phyloP scores from a whole-genome alignment of 2,113 vertebrate genomes.

The Colossoma macropomum region DNA sequence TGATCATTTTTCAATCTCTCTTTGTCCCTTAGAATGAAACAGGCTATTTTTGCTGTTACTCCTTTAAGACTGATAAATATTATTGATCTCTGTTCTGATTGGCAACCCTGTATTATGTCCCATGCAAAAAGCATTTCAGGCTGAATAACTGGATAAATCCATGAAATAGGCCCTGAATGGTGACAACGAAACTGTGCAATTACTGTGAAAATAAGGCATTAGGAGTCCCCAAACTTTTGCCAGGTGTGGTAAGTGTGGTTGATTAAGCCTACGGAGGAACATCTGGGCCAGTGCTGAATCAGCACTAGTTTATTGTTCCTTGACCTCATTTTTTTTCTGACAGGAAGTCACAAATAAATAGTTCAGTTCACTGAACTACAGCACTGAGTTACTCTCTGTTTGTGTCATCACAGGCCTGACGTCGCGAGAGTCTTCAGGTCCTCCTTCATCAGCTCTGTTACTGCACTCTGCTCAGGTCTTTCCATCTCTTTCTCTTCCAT shows the following conservation, averaged over 20 bases:
- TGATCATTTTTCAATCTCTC: too few species aligned
- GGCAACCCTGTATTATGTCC: too few species aligned
- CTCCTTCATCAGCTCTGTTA: background rate
- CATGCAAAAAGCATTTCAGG: too few species aligned
- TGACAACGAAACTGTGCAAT: too few species aligned
- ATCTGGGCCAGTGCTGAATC: conserved; percentile 9
- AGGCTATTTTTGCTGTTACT: too few species aligned
- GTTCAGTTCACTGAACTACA: conserved; percentile 66
- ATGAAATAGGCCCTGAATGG: too few species aligned
- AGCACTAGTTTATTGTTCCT: conserved; percentile 52
- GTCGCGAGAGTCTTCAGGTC: background rate
- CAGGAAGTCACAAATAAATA: conserved; percentile 68
- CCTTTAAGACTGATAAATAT: too few species aligned
- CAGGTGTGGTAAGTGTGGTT: background rate
- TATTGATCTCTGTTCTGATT: too few species aligned
- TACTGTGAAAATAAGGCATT: too few species aligned
- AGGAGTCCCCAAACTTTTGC: too few species aligned
- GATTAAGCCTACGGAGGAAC: conserved; percentile 13
- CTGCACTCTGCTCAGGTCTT: background rate
- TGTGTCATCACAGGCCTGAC: conserved; percentile 56
- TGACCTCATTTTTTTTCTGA: conserved; percentile 66
- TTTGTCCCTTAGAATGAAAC: too few species aligned
- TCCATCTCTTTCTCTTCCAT: background rate
- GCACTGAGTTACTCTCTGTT: conserved; percentile 50
- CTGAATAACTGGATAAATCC: too few species aligned